phyloP scores from a whole-genome alignment of 2,797 vertebrate species.

The Lutra lutra region DNA sequence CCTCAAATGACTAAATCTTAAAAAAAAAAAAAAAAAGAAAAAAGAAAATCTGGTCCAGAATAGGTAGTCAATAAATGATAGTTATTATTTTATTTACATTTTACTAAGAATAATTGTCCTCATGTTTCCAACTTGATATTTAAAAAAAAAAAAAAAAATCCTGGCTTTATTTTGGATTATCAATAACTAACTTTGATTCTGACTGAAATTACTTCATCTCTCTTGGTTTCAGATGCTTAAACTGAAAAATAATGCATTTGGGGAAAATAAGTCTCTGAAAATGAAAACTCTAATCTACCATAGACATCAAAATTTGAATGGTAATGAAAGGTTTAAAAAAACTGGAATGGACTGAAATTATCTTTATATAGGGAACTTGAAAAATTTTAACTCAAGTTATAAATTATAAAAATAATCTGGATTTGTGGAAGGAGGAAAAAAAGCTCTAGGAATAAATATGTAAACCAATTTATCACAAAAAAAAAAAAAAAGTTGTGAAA shows the following conservation, averaged over 20 bases:
- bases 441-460: background rate
- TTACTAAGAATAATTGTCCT: background rate
- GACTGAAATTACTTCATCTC: constrained; percentile 33
- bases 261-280: constrained; percentile 37
- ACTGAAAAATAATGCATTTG: background rate
- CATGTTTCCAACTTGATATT: constrained; percentile 3
- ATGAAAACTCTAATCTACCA: constrained; percentile 39
- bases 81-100: background rate
- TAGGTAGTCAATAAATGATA: background rate
- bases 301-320: background rate
- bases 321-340: background rate
- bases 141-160: background rate
- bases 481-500: background rate
- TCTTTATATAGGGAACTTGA: background rate
- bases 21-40: background rate
- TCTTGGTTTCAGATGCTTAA: constrained; percentile 9
- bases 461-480: background rate
- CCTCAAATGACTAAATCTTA: background rate
- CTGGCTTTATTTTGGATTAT: background rate
- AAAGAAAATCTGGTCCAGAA: background rate
- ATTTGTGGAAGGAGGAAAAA: background rate
- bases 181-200: constrained; percentile 4
- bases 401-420: background rate
- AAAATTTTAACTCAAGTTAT: background rate
- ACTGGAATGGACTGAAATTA: background rate